Percentiles rank a stretch among this genome's conserved stretches.
Evolutionary conservation across 2,113 vertebrate genomes (phyloP).

Genomic region (Gobio gobio): DNA sequence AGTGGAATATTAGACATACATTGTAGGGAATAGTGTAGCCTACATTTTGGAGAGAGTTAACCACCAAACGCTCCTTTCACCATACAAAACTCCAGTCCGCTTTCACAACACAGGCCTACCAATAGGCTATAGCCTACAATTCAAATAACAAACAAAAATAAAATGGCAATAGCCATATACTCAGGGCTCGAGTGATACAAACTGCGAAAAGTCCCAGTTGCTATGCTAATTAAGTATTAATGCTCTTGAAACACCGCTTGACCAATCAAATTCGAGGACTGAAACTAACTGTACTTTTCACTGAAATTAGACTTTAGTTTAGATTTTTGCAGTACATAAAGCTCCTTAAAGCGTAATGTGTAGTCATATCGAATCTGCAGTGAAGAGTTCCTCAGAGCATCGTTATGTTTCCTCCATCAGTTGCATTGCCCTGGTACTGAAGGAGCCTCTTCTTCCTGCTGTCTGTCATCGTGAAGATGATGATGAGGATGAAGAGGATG

Average conservation of each 20-base stretch:
- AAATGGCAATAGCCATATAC: too few species aligned
- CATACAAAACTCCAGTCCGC: background rate
- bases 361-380: background rate
- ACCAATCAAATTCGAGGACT: background rate
- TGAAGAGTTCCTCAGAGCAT: background rate
- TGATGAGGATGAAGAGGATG: background rate
- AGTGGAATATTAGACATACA: too few species aligned
- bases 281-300: background rate
- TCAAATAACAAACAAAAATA: background rate
- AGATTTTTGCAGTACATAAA: background rate
- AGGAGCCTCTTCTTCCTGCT: slow-evolving; percentile 3
- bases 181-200: background rate
- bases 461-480: slow-evolving; percentile 14
- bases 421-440: background rate
- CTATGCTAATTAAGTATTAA: background rate
- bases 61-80: background rate
- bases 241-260: background rate
- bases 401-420: slow-evolving; percentile 6
- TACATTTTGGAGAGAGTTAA: background rate
- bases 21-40: too few species aligned
- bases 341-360: too few species aligned
- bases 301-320: background rate
- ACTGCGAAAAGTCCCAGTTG: background rate
- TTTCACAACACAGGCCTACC: background rate
- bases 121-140: background rate